Percentiles rank a stretch among this genome's conserved stretches.
Conservation (phyloP, 2,888 invertebrate species). For the Rhingia campestris region DNA sequence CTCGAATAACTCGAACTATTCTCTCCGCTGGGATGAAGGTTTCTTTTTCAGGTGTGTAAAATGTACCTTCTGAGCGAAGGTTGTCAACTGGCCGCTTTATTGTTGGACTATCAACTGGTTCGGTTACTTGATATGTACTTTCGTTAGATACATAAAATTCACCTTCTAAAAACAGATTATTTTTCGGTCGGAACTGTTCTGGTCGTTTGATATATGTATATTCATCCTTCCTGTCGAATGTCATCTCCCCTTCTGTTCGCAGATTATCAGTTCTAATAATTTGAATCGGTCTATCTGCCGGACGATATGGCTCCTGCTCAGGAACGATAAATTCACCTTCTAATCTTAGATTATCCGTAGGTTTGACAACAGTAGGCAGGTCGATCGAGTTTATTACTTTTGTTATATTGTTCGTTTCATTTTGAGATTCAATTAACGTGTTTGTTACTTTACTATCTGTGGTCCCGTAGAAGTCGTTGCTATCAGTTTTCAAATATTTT, state of each 20-base stretch:
- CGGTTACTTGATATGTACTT: constrained; percentile 78
- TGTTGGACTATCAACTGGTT: constrained; percentile 79
- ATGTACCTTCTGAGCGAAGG: constrained; percentile 84
- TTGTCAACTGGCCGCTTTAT: constrained; percentile 82
- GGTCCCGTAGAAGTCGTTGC: constrained; percentile 49
- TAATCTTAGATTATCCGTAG: constrained; percentile 85
- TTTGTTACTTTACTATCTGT: constrained; percentile 9
- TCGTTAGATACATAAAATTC: constrained; percentile 84
- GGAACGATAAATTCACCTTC: constrained; percentile 85
- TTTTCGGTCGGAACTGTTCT: constrained; percentile 81
- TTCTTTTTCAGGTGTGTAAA: constrained; percentile 80
- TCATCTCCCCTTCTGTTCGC: constrained; percentile 84
- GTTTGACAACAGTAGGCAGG: constrained; percentile 81
- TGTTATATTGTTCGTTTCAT: constrained; percentile 83
- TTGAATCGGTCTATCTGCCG: constrained; percentile 84
- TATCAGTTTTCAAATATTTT: constrained; percentile 72
- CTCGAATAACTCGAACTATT: constrained; percentile 80
- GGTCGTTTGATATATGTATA: constrained; percentile 84
- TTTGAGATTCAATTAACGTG: constrained; percentile 57
- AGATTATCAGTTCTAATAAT: constrained; percentile 85
- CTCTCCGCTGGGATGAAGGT: constrained; percentile 83
- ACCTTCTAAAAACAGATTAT: constrained; percentile 83
- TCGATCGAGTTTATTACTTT: constrained; percentile 79
- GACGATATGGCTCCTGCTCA: constrained; percentile 82
- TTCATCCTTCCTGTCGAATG: constrained; percentile 81